Conservation (phyloP, 2,888 invertebrate species). For the Eupsilia transversa region DNA sequence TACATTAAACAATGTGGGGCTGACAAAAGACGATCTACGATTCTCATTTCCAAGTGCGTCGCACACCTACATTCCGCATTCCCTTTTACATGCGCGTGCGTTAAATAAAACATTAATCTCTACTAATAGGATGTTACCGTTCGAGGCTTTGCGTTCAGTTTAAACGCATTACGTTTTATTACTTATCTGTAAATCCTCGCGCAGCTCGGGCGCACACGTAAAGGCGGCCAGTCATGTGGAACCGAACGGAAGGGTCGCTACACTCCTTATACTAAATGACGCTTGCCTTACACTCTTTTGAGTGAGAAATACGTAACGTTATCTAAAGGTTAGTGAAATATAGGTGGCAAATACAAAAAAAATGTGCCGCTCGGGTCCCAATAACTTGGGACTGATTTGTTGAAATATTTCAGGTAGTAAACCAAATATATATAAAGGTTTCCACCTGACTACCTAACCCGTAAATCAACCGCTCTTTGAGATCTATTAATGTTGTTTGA, state of each 20-base stretch:
- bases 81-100: constrained; percentile 54
- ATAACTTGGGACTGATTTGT: constrained; percentile 55
- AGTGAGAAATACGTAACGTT: constrained; percentile 62
- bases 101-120: constrained; percentile 78
- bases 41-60: constrained; percentile 63
- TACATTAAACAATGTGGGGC: constrained; percentile 42
- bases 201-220: constrained; percentile 72
- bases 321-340: constrained; percentile 63
- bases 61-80: constrained; percentile 63
- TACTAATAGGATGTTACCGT: constrained; percentile 74
- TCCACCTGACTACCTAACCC: background rate
- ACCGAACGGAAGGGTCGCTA: constrained; percentile 79
- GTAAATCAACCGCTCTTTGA: constrained; percentile 23
- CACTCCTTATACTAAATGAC: constrained; percentile 77
- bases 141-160: constrained; percentile 70
- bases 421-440: constrained; percentile 33
- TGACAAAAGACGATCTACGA: constrained; percentile 66
- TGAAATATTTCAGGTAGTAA: constrained; percentile 53
- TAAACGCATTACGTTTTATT: constrained; percentile 78
- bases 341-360: constrained; percentile 57
- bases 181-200: constrained; percentile 77
- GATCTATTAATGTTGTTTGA: constrained; percentile 8
- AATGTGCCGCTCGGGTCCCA: constrained; percentile 24
- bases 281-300: constrained; percentile 70
- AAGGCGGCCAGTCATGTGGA: constrained; percentile 76